A percentile compares a stretch with the other conserved stretches of the same genome.
Conservation (phyloP, 2,113 vertebrate species). For the Platysternon megacephalum region DNA sequence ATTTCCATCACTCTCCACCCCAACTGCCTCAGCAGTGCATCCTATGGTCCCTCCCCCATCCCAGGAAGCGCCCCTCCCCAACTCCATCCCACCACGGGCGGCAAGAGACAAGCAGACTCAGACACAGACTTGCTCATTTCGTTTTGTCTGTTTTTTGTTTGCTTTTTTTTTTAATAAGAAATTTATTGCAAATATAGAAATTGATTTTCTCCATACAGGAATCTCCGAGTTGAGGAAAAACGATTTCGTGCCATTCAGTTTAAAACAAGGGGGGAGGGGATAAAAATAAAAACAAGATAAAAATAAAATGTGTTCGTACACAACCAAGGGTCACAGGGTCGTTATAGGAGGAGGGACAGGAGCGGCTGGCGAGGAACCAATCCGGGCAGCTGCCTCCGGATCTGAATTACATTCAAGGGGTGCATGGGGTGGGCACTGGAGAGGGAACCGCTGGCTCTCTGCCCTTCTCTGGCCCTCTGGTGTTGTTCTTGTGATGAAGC, state of each 20-base stretch:
- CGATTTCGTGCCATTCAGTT: conserved; percentile 85
- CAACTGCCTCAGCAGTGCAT: no score
- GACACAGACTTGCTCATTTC: conserved; percentile 43
- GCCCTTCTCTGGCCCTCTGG: conserved; percentile 22
- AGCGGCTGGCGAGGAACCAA: conserved; percentile 75
- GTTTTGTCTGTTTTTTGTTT: conserved; percentile 26
- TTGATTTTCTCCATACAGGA: conserved; percentile 87
- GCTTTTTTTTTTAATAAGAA: conserved; percentile 83
- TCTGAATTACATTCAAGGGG: conserved; percentile 65
- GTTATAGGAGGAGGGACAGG: conserved; percentile 64
- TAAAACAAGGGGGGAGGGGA: conserved; percentile 68
- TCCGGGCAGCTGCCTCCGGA: conserved; percentile 73
- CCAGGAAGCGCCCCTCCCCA: not conserved
- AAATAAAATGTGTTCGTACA: conserved; percentile 77
- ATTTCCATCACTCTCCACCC: not conserved
- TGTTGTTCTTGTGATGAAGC: conserved; percentile 67
- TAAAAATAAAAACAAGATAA: conserved; percentile 51
- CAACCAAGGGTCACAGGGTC: conserved; percentile 76
- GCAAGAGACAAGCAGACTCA: conserved; percentile 14
- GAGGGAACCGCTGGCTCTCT: not conserved
- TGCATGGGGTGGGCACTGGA: not conserved
- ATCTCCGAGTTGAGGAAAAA: conserved; percentile 84
- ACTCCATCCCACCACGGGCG: not conserved
- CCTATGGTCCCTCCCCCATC: not conserved
- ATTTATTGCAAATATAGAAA: conserved; percentile 92